Conservation (phyloP, 2,113 vertebrate genomes). For the Semnornis frantzii region DNA sequence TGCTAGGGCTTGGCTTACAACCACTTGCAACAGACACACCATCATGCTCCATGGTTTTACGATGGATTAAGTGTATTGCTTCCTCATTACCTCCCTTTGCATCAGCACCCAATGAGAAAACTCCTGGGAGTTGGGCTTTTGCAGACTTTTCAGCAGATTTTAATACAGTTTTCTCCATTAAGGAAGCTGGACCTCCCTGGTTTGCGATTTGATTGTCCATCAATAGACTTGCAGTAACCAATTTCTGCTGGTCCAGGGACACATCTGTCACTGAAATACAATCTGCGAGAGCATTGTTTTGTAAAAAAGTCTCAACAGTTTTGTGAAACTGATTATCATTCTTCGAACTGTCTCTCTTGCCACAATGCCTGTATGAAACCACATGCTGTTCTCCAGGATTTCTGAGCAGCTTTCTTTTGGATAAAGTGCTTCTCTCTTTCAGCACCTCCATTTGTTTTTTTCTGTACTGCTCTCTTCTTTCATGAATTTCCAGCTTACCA, state of each 20-base stretch:
- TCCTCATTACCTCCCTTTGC: neutral
- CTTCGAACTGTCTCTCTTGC: slow-evolving; percentile 13
- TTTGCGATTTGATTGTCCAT: neutral
- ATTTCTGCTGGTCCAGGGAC: neutral
- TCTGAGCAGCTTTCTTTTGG: slow-evolving; percentile 36
- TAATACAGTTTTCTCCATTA: neutral
- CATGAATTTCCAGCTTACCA: slow-evolving; percentile 62
- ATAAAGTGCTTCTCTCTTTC: slow-evolving; percentile 14
- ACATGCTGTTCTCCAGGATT: neutral
- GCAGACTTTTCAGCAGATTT: neutral
- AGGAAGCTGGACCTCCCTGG: neutral
- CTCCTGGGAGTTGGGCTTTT: slow-evolving; percentile 38
- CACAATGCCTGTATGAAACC: neutral
- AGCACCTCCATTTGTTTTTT: slow-evolving; percentile 58
- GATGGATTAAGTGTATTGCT: neutral
- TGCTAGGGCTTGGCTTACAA: slow-evolving; percentile 7
- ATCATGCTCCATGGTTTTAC: neutral
- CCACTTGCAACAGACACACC: neutral
- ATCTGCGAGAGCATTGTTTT: neutral
- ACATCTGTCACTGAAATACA: neutral
- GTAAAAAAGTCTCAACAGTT: slow-evolving; percentile 69
- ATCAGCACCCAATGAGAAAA: slow-evolving; percentile 17
- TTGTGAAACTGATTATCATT: slow-evolving; percentile 55
- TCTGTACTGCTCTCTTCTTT: slow-evolving; percentile 75
- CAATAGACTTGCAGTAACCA: neutral